These are phyloP conservation scores for Tichodroma muraria DNA, from an alignment of 2,113 vertebrate species.

Conservation along the genomic window DNA sequence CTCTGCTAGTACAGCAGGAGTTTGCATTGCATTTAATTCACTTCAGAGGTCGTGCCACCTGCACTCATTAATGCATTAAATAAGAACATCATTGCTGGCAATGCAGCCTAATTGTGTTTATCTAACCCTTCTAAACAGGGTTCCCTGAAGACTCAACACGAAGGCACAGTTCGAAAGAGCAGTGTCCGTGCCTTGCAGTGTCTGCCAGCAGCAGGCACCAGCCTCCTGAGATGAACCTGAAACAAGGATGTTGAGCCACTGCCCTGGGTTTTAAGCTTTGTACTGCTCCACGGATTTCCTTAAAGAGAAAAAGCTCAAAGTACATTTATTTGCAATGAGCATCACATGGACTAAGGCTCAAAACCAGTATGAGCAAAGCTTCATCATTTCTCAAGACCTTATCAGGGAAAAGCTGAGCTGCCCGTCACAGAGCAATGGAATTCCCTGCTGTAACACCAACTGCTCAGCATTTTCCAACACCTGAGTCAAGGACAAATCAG, in stretches of 20 bases:
- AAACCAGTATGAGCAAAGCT: not conserved
- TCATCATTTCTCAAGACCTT: not conserved
- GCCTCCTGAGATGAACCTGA: not conserved
- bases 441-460: not conserved
- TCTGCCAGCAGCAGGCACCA: not conserved
- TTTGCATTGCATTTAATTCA: conserved; percentile 3
- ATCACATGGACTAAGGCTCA: not conserved
- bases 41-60: conserved; percentile 41
- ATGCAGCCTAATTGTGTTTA: conserved; percentile 16
- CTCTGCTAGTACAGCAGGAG: not conserved
- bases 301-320: not conserved
- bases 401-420: not conserved
- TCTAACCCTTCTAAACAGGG: not conserved
- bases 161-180: not conserved
- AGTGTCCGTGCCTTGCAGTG: not conserved
- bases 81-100: conserved; percentile 13
- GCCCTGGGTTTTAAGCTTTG: not conserved
- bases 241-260: not conserved
- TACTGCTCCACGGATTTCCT: not conserved
- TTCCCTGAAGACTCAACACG: not conserved
- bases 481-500: not conserved
- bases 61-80: conserved; percentile 29
- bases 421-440: not conserved
- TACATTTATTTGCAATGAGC: not conserved
- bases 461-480: not conserved